phyloP scores from a whole-genome alignment of 2,113 vertebrate genomes.

The Pelvicachromis taeniatus region DNA sequence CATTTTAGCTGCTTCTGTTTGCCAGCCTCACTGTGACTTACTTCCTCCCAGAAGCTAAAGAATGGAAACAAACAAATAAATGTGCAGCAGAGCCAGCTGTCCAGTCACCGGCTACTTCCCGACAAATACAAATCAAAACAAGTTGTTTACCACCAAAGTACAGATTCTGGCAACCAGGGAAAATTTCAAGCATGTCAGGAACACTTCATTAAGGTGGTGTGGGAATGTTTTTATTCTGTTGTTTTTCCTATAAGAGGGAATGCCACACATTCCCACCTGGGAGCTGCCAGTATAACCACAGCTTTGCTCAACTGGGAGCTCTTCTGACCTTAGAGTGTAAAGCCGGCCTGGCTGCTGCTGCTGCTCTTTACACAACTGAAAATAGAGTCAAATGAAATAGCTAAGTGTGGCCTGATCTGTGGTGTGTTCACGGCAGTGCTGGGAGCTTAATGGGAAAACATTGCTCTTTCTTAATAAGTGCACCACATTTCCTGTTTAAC shows the following conservation, averaged over 20 bases:
- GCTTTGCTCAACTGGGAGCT: not conserved
- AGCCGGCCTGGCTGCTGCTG: not conserved
- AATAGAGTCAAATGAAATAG: not conserved
- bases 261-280: not conserved
- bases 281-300: not conserved
- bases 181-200: not conserved
- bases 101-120: slow-evolving; percentile 15
- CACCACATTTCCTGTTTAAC: not conserved
- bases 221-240: not conserved
- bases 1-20: not conserved
- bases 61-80: slow-evolving; percentile 13
- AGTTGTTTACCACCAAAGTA: slow-evolving; percentile 3
- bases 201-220: not conserved
- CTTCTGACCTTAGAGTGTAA: not conserved
- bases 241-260: not conserved
- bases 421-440: not conserved
- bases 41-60: slow-evolving; percentile 7
- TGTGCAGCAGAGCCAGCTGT: not conserved
- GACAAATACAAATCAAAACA: not conserved
- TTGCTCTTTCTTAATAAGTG: not conserved
- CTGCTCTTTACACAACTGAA: not conserved
- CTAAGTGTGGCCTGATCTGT: not conserved
- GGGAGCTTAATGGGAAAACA: not conserved
- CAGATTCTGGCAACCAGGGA: not conserved
- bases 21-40: not conserved